Evolutionary conservation across 2,888 invertebrate genomes (phyloP), one percentile per base, ranked within the genome.

Genomic region (Sarcophaga rosellei): DNA sequence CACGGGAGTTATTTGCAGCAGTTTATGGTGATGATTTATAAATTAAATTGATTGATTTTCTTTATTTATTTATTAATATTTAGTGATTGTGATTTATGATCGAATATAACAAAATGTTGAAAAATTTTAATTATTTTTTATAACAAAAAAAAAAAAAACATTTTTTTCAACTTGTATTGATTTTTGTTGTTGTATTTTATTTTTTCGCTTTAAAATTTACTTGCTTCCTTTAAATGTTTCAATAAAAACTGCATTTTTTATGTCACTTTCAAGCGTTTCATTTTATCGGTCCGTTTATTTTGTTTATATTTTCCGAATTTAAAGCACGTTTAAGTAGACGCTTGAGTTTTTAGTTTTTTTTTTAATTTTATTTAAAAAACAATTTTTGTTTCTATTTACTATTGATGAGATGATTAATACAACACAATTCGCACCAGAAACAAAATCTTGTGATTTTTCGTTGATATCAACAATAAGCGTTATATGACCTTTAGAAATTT

Each of bases 401-500:
- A 53, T 65, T 70, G n/a, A 47, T 77, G 76, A 77, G 76, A 77
- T 85, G 79, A 85, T 79, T 81, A 87, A 77, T 47, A 15, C 47
- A 11, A 3, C 11, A 47, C 15, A 47, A 53, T 82, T 35, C 76
- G 25, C 23, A 79, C 62, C 68, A 79, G 70, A 82, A 85, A 72
- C 65, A 62, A 84, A 74, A 44, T 25, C 17, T 65, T 15, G 15
- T 53, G 53, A 53, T 53, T 53, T 57, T 80, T 63, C 1, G 45
- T 62, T 47, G 23, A 45, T 45, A 5, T 53, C n/a, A 63, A 70
- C 12, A 65, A 63, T 45, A n/a, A 87, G 82, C 85, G 85, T 85
- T 87, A 85, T 82, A 57, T 82, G 87, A 87, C 87, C 87, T 87
- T 87, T 85, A 85, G 76, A 47, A 76, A 80, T 69, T 78, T 81